Percentiles rank a stretch among this genome's conserved stretches.
These are phyloP conservation scores for Chaetura pelagica DNA, from an alignment of 2,113 vertebrate species.

Conservation along the genomic window DNA sequence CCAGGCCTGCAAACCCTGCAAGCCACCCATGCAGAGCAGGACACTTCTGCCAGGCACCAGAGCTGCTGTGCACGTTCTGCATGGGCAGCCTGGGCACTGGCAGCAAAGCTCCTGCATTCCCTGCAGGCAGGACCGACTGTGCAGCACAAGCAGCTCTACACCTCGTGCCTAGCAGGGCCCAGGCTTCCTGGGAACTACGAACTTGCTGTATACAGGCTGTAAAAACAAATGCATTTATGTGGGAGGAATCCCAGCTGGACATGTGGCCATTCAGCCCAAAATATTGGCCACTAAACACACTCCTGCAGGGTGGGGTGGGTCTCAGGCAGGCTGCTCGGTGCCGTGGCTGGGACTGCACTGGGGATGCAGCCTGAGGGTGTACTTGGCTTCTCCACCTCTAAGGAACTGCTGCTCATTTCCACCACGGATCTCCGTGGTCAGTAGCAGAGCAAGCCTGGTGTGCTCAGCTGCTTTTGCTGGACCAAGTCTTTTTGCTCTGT, in stretches of 20 bases:
- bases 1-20: background rate
- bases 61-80: background rate
- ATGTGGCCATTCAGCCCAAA: background rate
- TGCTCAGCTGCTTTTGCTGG: background rate
- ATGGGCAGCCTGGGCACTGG: fast-evolving
- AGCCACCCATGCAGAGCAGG: fast-evolving
- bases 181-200: background rate
- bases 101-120: background rate
- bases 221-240: background rate
- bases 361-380: background rate
- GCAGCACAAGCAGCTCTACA: background rate
- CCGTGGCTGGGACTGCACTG: background rate
- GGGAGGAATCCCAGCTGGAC: background rate
- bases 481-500: background rate
- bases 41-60: background rate
- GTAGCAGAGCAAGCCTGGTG: fast-evolving
- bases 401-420: fast-evolving
- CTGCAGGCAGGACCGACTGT: fast-evolving
- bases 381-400: fast-evolving
- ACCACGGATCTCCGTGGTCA: fast-evolving
- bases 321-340: too few relatives aligned
- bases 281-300: background rate
- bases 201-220: background rate
- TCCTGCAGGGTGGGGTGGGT: fast-evolving
- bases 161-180: fast-evolving